Base-by-base conservation (phyloP, 2,797 vertebrate genomes). In the Parotocinclus haroldoi region DNA sequence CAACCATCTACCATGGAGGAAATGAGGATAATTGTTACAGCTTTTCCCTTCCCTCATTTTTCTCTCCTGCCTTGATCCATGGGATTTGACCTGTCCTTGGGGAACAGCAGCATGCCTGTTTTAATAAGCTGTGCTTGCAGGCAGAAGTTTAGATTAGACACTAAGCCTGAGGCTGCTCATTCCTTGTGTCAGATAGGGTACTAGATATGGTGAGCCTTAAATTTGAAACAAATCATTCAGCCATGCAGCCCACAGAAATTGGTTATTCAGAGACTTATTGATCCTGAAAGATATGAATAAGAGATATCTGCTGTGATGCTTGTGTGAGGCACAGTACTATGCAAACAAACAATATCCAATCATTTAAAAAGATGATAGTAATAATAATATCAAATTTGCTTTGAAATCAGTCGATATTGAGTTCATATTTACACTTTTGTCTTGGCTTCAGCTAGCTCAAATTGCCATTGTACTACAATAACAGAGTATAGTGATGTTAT, bases 1-100 rank as follows among this genome's bases (percentile, higher is more conserved):
- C 61, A 66, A 57, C 67, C 72, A 44, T 73, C 54, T 64, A 68
- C 66, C 46, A 59, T 52, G 18, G 38, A 67, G 72, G 66, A 77
- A 69, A 73, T 65, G 54, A 64, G 66, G 72, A 77, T 79, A 75
- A 79, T 64, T 46, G 46, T 73, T 66, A 66, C 68, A 45, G 58
- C 64, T 68, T 62, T 61, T 66, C 62, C 37, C 7, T 36, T 69
- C 62, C 19, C 3, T 52, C 17, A 14, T 40, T 52, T 56, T 12
- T 61, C 49, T 51, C 44, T 42, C n/a, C 38, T 74, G 68, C 49
- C 52, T 52, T 58, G 13, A 54, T 57, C 71, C 53, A 3, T 62
- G 66, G 66, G 63, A 70, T 63, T 74, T 70, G 44, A 19, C 56
- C 39, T 53, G 38, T 49, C 62, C 63, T 38, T 45, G 13, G 59